Evolutionary conservation across 92 coral and sea anemone genomes (phyloP), one percentile per base, ranked within the genome.

Genomic region (Paragorgia papillata): DNA sequence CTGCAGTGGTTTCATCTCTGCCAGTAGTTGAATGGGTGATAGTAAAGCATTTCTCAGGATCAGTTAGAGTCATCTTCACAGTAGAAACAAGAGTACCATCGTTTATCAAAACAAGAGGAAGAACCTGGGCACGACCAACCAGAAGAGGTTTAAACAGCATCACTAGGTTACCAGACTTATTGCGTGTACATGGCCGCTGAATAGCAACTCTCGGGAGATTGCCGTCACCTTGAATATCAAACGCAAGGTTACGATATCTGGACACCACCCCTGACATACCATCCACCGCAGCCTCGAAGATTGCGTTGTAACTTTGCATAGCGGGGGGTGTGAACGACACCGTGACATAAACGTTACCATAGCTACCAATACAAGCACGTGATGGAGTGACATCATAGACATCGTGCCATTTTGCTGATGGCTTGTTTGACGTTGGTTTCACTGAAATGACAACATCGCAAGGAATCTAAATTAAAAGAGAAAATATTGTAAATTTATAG

Each of bases 201-300:
- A 95, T 82, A 27, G 86, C 75, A 35, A 95, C 89, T 69, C 99
- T 46, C 0, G 99, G 99, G 30, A 95, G 88, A 73, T 95, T 95
- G 17, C 99, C 99, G 70, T 95, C 99, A n/a, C 99, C 99, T 58
- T 95, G 99, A 24, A 95, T 95, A 19, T 95, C 99, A 79, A 95
- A 95, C 8, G 92, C 80, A 29, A 95, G 87, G 61, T 91, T 95
- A 75, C 99, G 94, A 66, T 91, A 95, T 51, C 92, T 87, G 14
- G 99, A 95, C 62, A 91, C 92, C 14, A 85, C 88, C 58, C 96
- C 92, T 0, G 99, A 90, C 95, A 91, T 91, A 18, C 99, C 99
- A 43, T 95, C 99, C 9, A 95, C 97, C 1, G 99, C 97, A 27
- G 97, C 99, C 65, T 95, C 99, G 33, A 95, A 77, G 34, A 90